Conservation (phyloP, 2,113 vertebrate species). For the Cyprinodon variegatus region DNA sequence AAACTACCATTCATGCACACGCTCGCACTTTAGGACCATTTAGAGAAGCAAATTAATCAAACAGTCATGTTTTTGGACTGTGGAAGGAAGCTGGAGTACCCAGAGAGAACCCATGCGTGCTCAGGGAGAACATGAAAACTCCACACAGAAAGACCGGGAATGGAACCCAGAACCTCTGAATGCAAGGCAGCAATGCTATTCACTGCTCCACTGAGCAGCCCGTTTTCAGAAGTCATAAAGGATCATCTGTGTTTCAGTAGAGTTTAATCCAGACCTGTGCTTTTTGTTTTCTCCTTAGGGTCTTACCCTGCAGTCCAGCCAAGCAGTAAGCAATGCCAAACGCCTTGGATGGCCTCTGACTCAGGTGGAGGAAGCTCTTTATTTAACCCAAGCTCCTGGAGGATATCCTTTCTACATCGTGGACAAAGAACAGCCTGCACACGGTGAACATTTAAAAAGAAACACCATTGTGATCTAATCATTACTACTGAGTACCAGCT, state of each 20-base stretch:
- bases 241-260: not conserved
- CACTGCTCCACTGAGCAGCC: too few species aligned
- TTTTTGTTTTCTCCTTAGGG: conserved; percentile 77
- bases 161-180: too few species aligned
- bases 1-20: too few species aligned
- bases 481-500: not conserved
- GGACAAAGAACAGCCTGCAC: conserved; percentile 78
- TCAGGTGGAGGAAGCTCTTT: conserved; percentile 81
- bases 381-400: conserved; percentile 88
- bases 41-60: too few species aligned
- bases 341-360: conserved; percentile 88
- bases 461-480: not conserved
- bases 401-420: conserved; percentile 93
- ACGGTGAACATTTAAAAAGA: conserved; percentile 76
- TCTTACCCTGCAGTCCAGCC: conserved; percentile 88
- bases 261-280: not conserved
- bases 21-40: too few species aligned
- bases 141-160: too few species aligned
- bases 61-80: too few species aligned
- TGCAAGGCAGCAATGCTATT: too few species aligned
- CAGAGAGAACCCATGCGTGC: too few species aligned
- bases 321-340: conserved; percentile 88
- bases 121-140: too few species aligned
- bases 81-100: too few species aligned
- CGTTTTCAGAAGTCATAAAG: not conserved